phyloP scores from a whole-genome alignment of 2,113 vertebrate genomes.

The Zapornia atra region DNA sequence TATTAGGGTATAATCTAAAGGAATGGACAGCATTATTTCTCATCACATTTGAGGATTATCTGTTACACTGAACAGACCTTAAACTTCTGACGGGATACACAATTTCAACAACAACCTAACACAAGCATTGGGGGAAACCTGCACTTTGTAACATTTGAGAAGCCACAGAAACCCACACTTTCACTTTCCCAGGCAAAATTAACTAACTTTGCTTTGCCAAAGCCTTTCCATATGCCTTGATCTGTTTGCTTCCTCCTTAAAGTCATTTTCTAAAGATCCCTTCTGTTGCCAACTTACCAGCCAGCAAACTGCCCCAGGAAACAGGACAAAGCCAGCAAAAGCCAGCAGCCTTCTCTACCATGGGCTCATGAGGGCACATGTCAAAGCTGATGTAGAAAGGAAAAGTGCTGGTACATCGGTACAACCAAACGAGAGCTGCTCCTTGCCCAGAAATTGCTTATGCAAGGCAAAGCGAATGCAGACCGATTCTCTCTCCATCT shows the following conservation, averaged over 20 bases:
- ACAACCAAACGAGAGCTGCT: neutral
- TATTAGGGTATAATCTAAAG: neutral
- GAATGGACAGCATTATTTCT: neutral
- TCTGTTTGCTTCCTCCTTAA: neutral
- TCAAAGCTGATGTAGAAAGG: neutral
- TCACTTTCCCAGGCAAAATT: neutral
- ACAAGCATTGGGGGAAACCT: neutral
- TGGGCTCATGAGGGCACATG: neutral
- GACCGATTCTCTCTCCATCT: neutral
- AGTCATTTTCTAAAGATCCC: neutral
- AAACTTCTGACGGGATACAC: neutral
- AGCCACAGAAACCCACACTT: neutral
- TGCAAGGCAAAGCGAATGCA: neutral
- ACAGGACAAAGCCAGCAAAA: neutral
- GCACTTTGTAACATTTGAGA: neutral
- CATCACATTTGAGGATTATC: neutral
- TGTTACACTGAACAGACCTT: neutral
- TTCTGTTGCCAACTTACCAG: rapidly evolving
- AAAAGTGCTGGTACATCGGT: neutral
- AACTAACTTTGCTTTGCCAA: neutral
- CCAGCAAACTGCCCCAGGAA: neutral
- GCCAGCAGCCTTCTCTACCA: neutral
- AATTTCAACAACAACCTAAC: neutral
- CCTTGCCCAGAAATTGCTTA: neutral
- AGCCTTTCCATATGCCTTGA: neutral